A percentile compares a stretch with the other conserved stretches of the same genome.
phyloP scores from a whole-genome alignment of 2,888 invertebrate genomes.

The Amblyteles armatorius region DNA sequence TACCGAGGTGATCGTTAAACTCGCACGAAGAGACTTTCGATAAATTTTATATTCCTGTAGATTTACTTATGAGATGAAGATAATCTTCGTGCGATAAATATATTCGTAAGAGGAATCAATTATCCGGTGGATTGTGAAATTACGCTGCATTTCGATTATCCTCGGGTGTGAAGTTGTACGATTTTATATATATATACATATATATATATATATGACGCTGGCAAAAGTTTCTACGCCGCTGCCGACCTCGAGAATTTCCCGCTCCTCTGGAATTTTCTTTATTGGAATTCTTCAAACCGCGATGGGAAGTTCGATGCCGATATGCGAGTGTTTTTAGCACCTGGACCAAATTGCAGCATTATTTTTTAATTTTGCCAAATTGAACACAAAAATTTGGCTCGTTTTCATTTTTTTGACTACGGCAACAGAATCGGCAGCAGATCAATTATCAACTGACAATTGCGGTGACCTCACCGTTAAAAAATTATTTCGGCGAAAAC shows the following conservation, averaged over 20 bases:
- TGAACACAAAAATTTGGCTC: not conserved
- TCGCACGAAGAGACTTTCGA: not conserved
- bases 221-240: slow-evolving; percentile 40
- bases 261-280: slow-evolving; percentile 71
- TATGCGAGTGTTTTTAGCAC: not conserved
- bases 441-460: not conserved
- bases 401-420: too few relatives aligned
- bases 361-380: not conserved
- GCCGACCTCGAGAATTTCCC: slow-evolving; percentile 59
- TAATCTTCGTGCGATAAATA: not conserved
- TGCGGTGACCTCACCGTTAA: not conserved
- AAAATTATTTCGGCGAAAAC: not conserved
- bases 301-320: not conserved
- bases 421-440: not conserved
- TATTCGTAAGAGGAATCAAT: slow-evolving; percentile 25
- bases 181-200: slow-evolving; percentile 9
- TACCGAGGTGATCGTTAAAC: not conserved
- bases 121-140: slow-evolving; percentile 9
- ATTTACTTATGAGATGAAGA: not conserved
- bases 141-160: not conserved
- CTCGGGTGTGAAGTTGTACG: not conserved
- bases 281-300: slow-evolving; percentile 75
- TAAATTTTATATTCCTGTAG: not conserved
- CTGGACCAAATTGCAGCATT: not conserved
- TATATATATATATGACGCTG: slow-evolving; percentile 16